A percentile compares a stretch with the other conserved stretches of the same genome.
These are phyloP conservation scores for Sminthurides aquaticus DNA, from an alignment of 2,888 invertebrate species.

Conservation along the genomic window DNA sequence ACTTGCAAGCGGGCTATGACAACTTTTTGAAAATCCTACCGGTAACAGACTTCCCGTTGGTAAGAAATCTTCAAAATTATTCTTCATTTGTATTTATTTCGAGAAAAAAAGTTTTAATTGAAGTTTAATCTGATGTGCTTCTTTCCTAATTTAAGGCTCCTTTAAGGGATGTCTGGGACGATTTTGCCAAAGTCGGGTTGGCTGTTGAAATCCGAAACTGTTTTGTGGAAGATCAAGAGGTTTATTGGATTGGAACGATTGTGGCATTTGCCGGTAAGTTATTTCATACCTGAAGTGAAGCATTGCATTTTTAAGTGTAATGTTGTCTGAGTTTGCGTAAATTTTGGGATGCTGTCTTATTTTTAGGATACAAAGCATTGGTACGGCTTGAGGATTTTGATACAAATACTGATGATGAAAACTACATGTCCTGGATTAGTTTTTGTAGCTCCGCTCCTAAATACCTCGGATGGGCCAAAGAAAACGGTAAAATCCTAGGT, in stretches of 20 bases:
- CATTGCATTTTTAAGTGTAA: too few species aligned
- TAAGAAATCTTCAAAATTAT: neutral
- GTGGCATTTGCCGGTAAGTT: neutral
- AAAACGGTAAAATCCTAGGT: neutral
- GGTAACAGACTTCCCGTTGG: neutral
- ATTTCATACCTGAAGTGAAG: neutral
- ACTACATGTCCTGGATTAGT: neutral
- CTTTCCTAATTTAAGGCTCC: neutral
- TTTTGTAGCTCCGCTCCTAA: neutral
- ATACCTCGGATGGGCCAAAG: neutral
- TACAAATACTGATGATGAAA: neutral
- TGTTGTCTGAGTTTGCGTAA: too few species aligned
- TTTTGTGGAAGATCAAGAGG: neutral
- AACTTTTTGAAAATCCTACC: neutral
- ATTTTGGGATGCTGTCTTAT: too few species aligned
- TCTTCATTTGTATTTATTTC: neutral
- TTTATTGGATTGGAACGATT: neutral
- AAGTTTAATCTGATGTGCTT: neutral
- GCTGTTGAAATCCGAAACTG: neutral
- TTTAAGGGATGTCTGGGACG: neutral
- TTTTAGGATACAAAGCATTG: slow-evolving; percentile 1
- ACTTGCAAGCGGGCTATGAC: neutral
- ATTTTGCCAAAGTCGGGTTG: neutral
- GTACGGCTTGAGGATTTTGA: neutral
- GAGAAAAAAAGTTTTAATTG: neutral